phyloP scores from a whole-genome alignment of 2,888 invertebrate genomes.

The Pachycephus smyrnensis region DNA sequence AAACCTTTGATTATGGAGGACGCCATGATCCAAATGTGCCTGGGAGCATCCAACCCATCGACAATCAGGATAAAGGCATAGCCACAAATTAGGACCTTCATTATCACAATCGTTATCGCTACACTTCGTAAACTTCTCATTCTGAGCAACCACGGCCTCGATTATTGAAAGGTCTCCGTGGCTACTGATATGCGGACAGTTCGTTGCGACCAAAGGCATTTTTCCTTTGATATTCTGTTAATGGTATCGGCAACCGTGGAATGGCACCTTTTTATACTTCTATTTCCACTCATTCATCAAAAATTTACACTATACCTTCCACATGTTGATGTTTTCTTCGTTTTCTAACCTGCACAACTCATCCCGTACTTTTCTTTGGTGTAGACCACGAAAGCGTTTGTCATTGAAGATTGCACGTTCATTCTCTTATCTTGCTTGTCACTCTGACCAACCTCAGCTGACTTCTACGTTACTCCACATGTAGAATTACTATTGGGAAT shows the following conservation, averaged over 20 bases:
- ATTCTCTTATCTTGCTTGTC: neutral
- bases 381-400: slow-evolving; percentile 56
- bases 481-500: neutral
- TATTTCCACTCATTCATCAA: neutral
- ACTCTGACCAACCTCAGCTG: neutral
- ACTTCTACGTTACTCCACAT: neutral
- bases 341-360: slow-evolving; percentile 18
- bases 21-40: slow-evolving; percentile 85
- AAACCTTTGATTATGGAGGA: slow-evolving; percentile 80
- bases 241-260: neutral
- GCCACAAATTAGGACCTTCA: slow-evolving; percentile 85
- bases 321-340: slow-evolving; percentile 8
- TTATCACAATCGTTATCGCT: slow-evolving; percentile 79
- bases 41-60: slow-evolving; percentile 87
- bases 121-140: slow-evolving; percentile 69
- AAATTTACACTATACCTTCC: neutral
- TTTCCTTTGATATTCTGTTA: slow-evolving; percentile 9
- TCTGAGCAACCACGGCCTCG: slow-evolving; percentile 52
- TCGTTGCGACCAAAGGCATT: slow-evolving; percentile 60
- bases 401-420: slow-evolving; percentile 43
- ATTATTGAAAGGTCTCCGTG: slow-evolving; percentile 55
- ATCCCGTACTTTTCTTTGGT: slow-evolving; percentile 33
- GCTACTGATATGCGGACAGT: slow-evolving; percentile 58
- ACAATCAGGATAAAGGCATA: slow-evolving; percentile 85
- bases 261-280: neutral